Evolutionary conservation across 2,113 vertebrate genomes (phyloP).

Genomic region (Bettongia penicillata): DNA sequence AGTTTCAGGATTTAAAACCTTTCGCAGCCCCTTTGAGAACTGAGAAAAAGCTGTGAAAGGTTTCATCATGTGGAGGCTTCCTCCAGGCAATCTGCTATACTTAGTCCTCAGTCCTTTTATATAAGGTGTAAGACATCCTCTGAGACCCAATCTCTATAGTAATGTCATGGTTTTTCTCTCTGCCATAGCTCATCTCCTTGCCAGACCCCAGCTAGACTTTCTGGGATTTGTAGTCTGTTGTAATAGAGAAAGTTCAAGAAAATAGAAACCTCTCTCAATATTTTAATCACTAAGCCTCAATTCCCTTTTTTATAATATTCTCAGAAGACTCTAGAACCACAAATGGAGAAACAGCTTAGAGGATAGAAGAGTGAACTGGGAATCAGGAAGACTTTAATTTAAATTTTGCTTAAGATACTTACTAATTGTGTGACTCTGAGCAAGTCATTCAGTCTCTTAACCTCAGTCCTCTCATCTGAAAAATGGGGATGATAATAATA

Average conservation of each 20-base stretch:
- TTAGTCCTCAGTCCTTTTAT: not conserved
- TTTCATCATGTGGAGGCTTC: not conserved
- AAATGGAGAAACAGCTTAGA: not conserved
- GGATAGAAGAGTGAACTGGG: not conserved
- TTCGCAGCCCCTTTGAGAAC: too few species aligned
- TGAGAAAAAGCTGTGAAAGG: too few species aligned
- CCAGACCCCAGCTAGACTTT: not conserved
- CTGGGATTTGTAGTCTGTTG: not conserved
- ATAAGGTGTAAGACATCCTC: not conserved
- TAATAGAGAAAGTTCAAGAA: not conserved
- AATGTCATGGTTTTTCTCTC: not conserved
- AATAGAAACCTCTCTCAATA: not conserved
- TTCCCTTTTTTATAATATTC: not conserved
- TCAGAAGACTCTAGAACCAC: not conserved
- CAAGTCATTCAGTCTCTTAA: not conserved
- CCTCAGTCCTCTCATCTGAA: not conserved
- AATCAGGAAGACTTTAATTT: not conserved
- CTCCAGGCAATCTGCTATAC: not conserved
- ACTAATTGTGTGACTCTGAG: not conserved
- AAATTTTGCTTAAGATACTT: not conserved
- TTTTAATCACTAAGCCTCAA: not conserved
- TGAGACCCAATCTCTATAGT: not conserved
- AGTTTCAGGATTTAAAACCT: not conserved
- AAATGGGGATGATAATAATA: not conserved
- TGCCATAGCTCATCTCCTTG: not conserved